Evolutionary conservation across 2,888 invertebrate genomes (phyloP).

Genomic region (Drosophila vallismaia): DNA sequence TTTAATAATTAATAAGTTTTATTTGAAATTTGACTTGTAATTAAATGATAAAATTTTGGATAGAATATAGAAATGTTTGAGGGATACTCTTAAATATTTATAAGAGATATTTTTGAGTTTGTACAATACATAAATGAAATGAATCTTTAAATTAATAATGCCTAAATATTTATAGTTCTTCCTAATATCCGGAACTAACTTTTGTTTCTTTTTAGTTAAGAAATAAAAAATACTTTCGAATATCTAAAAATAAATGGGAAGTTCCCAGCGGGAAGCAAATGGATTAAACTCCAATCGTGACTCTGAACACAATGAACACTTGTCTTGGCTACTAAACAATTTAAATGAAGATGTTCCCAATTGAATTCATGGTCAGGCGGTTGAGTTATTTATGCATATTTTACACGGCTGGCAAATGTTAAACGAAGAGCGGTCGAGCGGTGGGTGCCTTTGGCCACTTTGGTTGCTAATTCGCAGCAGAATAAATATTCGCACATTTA

Average conservation of each 20-base stretch:
- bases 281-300: slow-evolving; percentile 2
- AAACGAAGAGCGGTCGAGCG: slow-evolving; percentile 25
- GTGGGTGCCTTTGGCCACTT: slow-evolving; percentile 21
- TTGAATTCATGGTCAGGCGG: slow-evolving; percentile 29
- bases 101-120: too few relatives aligned
- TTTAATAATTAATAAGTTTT: slow-evolving; percentile 33
- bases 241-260: background rate
- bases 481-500: slow-evolving; percentile 72
- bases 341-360: slow-evolving; percentile 41
- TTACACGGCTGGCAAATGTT: slow-evolving; percentile 34
- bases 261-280: background rate
- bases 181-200: too few relatives aligned
- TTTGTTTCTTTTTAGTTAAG: too few relatives aligned
- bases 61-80: slow-evolving; percentile 3
- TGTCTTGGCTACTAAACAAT: background rate
- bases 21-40: slow-evolving; percentile 17
- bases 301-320: slow-evolving; percentile 1
- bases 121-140: too few relatives aligned
- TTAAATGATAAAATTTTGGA: slow-evolving; percentile 13
- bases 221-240: background rate
- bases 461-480: slow-evolving; percentile 66
- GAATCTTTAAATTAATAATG: too few relatives aligned
- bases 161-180: too few relatives aligned
- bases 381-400: slow-evolving; percentile 38
- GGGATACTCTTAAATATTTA: too few relatives aligned